Evolutionary conservation across 2,113 vertebrate species (phyloP).

Genomic region (Falco punctatus): DNA sequence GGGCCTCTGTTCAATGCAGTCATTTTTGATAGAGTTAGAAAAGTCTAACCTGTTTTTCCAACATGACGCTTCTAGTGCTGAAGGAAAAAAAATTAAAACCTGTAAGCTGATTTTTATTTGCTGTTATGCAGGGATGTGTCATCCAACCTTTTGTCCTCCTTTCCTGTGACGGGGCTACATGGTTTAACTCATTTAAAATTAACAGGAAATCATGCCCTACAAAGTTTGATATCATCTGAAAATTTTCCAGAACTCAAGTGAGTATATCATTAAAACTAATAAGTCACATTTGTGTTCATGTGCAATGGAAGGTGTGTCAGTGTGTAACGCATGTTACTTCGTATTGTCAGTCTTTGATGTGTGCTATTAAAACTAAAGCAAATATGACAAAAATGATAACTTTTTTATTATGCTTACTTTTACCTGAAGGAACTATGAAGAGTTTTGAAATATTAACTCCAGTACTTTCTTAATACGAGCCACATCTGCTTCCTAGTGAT

Average conservation of each 20-base stretch:
- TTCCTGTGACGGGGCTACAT: conserved; percentile 88
- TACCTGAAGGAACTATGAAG: conserved; percentile 62
- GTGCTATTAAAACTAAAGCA: conserved; percentile 57
- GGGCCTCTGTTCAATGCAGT: conserved; percentile 11
- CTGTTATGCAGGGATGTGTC: conserved; percentile 88
- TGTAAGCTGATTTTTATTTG: conserved; percentile 68
- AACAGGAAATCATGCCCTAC: conserved; percentile 89
- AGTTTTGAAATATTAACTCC: conserved; percentile 64
- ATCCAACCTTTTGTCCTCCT: conserved; percentile 89
- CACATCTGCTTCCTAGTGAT: conserved; percentile 70
- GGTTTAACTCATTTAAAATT: conserved; percentile 93
- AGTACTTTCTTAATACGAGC: conserved; percentile 22
- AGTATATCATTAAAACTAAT: conserved; percentile 79
- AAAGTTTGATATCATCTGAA: conserved; percentile 86
- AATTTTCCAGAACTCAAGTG: conserved; percentile 93
- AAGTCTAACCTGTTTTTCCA: conserved; percentile 27
- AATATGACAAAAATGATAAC: conserved; percentile 67
- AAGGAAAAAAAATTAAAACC: conserved; percentile 33
- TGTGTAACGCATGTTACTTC: conserved; percentile 52
- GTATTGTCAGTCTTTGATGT: conserved; percentile 64
- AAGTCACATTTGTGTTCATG: conserved; percentile 76
- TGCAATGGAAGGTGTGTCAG: conserved; percentile 72
- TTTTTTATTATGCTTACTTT: conserved; percentile 61
- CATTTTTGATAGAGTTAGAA: conserved; percentile 24
- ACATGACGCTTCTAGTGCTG: conserved; percentile 25